phyloP scores from a whole-genome alignment of 1,140 invertebrate genomes.

The Potamilus streckersoni region DNA sequence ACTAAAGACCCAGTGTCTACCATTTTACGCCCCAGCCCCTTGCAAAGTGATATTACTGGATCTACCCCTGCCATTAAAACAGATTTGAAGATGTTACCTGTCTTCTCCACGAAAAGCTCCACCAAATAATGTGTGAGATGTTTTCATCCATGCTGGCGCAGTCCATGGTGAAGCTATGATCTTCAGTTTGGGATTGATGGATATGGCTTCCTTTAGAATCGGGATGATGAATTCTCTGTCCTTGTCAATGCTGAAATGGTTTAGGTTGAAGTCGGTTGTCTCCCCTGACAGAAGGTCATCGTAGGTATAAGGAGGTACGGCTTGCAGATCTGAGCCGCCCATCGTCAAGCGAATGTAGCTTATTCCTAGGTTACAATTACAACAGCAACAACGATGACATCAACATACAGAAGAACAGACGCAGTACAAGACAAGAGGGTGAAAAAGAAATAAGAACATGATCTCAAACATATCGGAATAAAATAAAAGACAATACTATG shows the following conservation, averaged over 20 bases:
- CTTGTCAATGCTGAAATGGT: conserved; percentile 44
- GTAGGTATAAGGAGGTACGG: conserved; percentile 39
- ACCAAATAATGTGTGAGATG: conserved; percentile 29
- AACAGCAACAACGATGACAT: neutral
- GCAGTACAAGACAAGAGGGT: too few species aligned
- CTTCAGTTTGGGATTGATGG: conserved; percentile 38
- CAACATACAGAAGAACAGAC: too few species aligned
- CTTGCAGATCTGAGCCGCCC: conserved; percentile 40
- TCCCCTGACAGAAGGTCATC: conserved; percentile 27
- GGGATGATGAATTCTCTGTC: conserved; percentile 45
- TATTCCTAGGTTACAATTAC: conserved; percentile 17
- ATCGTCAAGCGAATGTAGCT: conserved; percentile 41
- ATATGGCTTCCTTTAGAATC: conserved; percentile 37
- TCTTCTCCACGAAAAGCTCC: conserved; percentile 28
- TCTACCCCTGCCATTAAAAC: too few species aligned
- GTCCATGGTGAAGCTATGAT: conserved; percentile 47
- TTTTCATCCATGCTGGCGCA: conserved; percentile 51
- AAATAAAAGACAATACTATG: too few species aligned
- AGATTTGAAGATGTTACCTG: conserved; percentile 5
- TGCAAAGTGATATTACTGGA: too few species aligned
- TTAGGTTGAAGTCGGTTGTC: conserved; percentile 34
- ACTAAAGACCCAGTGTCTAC: too few species aligned
- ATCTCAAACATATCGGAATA: too few species aligned
- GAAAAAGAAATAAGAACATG: too few species aligned
- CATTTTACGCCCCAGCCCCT: too few species aligned